Conservation (phyloP, 2,888 invertebrate genomes). For the Metallyticus violacea region DNA sequence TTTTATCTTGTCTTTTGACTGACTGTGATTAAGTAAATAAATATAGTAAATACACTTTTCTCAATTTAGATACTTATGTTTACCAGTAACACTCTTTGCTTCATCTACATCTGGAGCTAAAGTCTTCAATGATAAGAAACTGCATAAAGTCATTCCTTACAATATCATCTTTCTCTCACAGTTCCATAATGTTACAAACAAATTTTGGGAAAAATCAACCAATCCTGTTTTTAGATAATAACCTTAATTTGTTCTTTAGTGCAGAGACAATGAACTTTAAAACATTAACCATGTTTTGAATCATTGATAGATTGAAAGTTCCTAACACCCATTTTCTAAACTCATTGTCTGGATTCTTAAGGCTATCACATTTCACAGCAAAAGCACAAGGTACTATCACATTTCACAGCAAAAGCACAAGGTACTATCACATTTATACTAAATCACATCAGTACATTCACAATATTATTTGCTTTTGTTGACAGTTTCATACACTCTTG, state of each 20-base stretch:
- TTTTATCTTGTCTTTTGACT: too few species aligned
- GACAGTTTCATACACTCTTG: constrained; percentile 26
- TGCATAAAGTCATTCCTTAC: constrained; percentile 57
- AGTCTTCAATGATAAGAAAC: constrained; percentile 50
- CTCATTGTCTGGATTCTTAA: constrained; percentile 43
- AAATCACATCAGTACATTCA: constrained; percentile 34
- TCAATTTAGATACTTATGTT: not conserved
- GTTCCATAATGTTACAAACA: constrained; percentile 50
- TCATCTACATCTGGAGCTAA: constrained; percentile 37
- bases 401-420: constrained; percentile 48
- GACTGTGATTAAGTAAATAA: too few species aligned
- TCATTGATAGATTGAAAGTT: constrained; percentile 39
- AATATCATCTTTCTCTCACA: constrained; percentile 50
- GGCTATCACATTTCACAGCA: constrained; percentile 45
- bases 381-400: constrained; percentile 46
- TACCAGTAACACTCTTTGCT: not conserved
- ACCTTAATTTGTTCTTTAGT: constrained; percentile 39
- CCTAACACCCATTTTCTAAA: constrained; percentile 41
- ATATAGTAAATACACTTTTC: too few species aligned
- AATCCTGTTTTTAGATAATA: constrained; percentile 41
- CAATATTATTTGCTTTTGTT: constrained; percentile 22
- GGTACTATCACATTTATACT: constrained; percentile 42
- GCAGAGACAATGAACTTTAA: constrained; percentile 31
- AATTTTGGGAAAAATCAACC: constrained; percentile 53
- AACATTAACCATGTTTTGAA: constrained; percentile 39